Evolutionary conservation across 1,140 invertebrate species (phyloP), one percentile per base, ranked within the genome.

Genomic region (Bombus confusus): DNA sequence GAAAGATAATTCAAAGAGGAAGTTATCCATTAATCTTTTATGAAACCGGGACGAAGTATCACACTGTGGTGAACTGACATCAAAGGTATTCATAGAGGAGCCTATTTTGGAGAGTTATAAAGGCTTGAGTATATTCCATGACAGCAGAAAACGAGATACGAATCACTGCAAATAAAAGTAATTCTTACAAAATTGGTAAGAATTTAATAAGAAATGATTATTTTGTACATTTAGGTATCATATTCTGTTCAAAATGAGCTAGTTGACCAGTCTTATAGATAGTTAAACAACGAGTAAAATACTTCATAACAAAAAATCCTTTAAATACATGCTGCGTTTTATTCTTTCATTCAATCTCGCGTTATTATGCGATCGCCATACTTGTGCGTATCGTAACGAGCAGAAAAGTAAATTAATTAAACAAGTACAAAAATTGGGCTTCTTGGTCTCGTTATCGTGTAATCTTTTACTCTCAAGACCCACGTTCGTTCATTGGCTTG

Each of bases 21-120:
- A 76, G 34, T 76, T 75, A 75, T 75, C 74, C 74, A 75, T 75
- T 75, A 75, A 75, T 57, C 31, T 76, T 76, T 39, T 59, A 76
- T 59, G 34, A 39, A 37, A 39, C 34, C 52, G 28, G 34, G 43
- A 76, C 34, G 25, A 59, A 76, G 74, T 76, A 76, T 76, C 34
- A 10, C 12, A 37, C 13, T 76, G 74, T 52, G 31, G 52, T 76
- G 52, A 76, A 76, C 52, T 76, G 47, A 76, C 47, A 39, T 59
- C 52, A 76, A 76, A 76, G 74, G 74, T 28, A 59, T 37, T 59
- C 52, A 39, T 59, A 59, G 25, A 76, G 34, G 37, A 59, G 52
- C 28, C 34, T 25, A 34, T 59, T 76, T 76, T 37, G 34, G 43
- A 76, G 74, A 31, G 31, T 75, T 37, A 34, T 57, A 59, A 76